Conservation (phyloP, 1,140 invertebrate species). For the Drosophila melanica region DNA sequence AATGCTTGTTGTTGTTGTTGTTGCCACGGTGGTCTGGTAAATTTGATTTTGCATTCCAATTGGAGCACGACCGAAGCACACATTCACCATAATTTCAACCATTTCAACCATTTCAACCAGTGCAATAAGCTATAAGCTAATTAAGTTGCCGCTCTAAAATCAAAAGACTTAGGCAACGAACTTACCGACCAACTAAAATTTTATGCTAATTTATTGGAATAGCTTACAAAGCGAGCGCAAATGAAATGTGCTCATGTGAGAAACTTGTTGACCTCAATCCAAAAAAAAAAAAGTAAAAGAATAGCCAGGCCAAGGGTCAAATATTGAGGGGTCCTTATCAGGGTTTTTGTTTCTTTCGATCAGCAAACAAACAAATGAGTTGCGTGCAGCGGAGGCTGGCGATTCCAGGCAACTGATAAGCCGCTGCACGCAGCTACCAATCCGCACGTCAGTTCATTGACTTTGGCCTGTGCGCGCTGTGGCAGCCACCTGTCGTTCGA, state of each 20-base stretch:
- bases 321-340: constrained; percentile 44
- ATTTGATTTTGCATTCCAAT: constrained; percentile 79
- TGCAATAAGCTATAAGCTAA: constrained; percentile 60
- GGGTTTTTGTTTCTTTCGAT: constrained; percentile 10
- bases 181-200: constrained; percentile 18
- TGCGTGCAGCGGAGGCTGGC: constrained; percentile 51
- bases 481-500: constrained; percentile 59
- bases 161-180: constrained; percentile 56
- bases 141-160: constrained; percentile 59
- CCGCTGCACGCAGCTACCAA: constrained; percentile 46
- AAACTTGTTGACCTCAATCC: neutral
- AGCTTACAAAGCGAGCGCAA: neutral
- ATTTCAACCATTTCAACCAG: constrained; percentile 51
- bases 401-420: constrained; percentile 40
- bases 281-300: too few species aligned
- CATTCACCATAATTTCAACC: constrained; percentile 64
- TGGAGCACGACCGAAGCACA: constrained; percentile 72
- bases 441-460: constrained; percentile 58
- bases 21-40: constrained; percentile 64
- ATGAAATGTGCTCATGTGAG: neutral
- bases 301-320: constrained; percentile 38
- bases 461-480: constrained; percentile 14
- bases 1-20: constrained; percentile 39
- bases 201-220: neutral
- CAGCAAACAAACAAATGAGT: constrained; percentile 68